Evolutionary conservation across 2,797 vertebrate genomes (phyloP), one percentile per base, ranked within the genome.

Genomic region (Lepilemur ruficaudatus): DNA sequence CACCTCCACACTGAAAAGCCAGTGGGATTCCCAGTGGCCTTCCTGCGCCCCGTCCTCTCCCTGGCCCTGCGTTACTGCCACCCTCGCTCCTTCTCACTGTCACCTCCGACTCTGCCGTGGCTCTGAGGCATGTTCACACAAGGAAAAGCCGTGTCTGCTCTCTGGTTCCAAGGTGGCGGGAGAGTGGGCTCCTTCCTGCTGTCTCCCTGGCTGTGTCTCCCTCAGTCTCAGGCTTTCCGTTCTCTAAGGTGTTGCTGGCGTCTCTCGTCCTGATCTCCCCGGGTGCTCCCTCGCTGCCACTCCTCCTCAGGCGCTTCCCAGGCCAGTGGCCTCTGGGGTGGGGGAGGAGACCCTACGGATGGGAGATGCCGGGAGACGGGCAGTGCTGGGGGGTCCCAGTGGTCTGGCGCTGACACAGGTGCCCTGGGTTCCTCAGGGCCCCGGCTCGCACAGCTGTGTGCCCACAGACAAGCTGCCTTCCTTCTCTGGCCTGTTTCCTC

Each of bases 1-100:
- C 50, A 93, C 94, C 97, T 98, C 90, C 63, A 93, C 94, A 69
- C 2, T 98, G 98, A 98, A 98, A 98, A 98, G 50, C 95, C 79
- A 97, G 97, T 98, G 95, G 97, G 96, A 97, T 98, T 98, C 98
- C 87, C 84, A 94, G 4, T 91, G 2, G 35, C 59, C 50, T 89
- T 65, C 88, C 4, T n/a, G 8, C 3, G 4, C 18, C 65, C 75
- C 92, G 94, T 97, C 89, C 83, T 96, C 69, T 75, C 67, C 67
- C 94, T 94, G 35, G 20, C 55, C 90, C 79, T 95, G 63, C 41
- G 87, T 82, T 65, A 91, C 96, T 87, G 93, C 89, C 15, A 70
- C 82, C 96, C 52, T 97, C 57, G 95, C 23, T 92, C 25, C 41
- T 65, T 46, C 11, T 35, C 43, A 20, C 84, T 67, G 17, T 69